phyloP scores from a whole-genome alignment of 2,888 invertebrate species.

The Drosophila flavopinicola region DNA sequence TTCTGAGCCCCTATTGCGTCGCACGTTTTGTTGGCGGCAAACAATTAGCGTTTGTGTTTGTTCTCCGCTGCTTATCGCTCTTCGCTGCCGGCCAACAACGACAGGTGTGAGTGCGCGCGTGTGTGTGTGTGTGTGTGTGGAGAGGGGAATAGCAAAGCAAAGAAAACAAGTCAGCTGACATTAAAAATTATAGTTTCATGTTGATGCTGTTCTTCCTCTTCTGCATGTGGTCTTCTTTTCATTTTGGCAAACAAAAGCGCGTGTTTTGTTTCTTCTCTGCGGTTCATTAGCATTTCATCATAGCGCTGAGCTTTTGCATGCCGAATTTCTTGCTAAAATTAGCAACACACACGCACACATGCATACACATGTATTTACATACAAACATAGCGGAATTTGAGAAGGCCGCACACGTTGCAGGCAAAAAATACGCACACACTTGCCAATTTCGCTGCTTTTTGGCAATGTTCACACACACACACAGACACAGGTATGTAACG shows the following conservation, averaged over 20 bases:
- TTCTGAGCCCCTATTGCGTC: slow-evolving; percentile 57
- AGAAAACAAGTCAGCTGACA: slow-evolving; percentile 72
- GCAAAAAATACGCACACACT: slow-evolving; percentile 25
- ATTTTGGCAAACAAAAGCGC: slow-evolving; percentile 37
- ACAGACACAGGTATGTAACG: slow-evolving; percentile 15
- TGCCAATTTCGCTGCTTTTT: slow-evolving; percentile 18
- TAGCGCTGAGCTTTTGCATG: slow-evolving; percentile 45
- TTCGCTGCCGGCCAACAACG: slow-evolving; percentile 25
- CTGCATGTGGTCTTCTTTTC: slow-evolving; percentile 11
- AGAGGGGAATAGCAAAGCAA: slow-evolving; percentile 8
- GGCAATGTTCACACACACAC: slow-evolving; percentile 15
- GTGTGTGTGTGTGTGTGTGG: slow-evolving; percentile 2
- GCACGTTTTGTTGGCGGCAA: slow-evolving; percentile 63
- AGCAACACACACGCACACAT: slow-evolving; percentile 25
- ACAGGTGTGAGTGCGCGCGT: slow-evolving; percentile 39
- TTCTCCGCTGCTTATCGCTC: slow-evolving; percentile 51
- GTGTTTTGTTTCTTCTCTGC: slow-evolving; percentile 19
- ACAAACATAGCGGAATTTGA: slow-evolving; percentile 69
- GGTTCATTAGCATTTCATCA: slow-evolving; percentile 46
- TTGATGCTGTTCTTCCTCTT: slow-evolving; percentile 17
- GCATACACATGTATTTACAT: slow-evolving; percentile 20
- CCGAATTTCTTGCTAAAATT: slow-evolving; percentile 52
- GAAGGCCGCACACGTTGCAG: slow-evolving; percentile 68
- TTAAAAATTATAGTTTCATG: slow-evolving; percentile 49
- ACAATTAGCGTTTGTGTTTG: slow-evolving; percentile 52